Base-by-base conservation (phyloP, 1,140 invertebrate genomes). In the Heterodera carotae region DNA sequence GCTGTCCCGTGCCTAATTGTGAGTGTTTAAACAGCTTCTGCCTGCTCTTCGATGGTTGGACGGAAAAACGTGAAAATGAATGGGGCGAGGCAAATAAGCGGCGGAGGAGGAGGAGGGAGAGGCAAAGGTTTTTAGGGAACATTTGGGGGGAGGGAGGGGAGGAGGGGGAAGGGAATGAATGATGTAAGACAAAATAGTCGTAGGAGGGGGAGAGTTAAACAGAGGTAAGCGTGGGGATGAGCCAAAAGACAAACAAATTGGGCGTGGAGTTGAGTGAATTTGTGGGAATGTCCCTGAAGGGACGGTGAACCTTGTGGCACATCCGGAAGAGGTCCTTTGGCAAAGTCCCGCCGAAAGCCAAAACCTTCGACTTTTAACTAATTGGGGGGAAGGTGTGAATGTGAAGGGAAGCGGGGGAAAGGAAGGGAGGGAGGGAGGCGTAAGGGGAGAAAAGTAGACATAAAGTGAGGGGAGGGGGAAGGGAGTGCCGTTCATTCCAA, bases 191-290 rank as follows among this genome's bases (percentile, higher is more conserved):
- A 71, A 71, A 71, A 18, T n/a, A n/a, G n/a, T n/a, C n/a, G n/a
- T n/a, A n/a, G n/a, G n/a, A 36, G 53, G 48, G 69, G 8, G 12
- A 18, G 69, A 71, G n/a, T 34, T 18, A 25, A 43, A 18, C n/a
- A 71, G 34, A 53, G 56, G 31, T 56, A 53, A 36, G 43, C 34
- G 27, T 71, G 69, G 43, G 69, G 56, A 71, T 43, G 31, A 71
- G 69, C 43, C 69, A 33, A 36, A 71, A 71, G 31, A 29, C 29
- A 31, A 43, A 71, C 43, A 33, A 70, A 39, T n/a, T 43, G 31
- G 29, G 56, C 36, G 27, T 53, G 48, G 48, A 53, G 48, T 53
- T 53, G 12, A 18, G 18, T 5, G 48, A 53, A 53, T 53, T 53
- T 22, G 48, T 53, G 48, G 48, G 48, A 53, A 53, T 53, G 48